Base-by-base conservation (phyloP, 1,140 invertebrate genomes). In the Cecropterus lyciades region DNA sequence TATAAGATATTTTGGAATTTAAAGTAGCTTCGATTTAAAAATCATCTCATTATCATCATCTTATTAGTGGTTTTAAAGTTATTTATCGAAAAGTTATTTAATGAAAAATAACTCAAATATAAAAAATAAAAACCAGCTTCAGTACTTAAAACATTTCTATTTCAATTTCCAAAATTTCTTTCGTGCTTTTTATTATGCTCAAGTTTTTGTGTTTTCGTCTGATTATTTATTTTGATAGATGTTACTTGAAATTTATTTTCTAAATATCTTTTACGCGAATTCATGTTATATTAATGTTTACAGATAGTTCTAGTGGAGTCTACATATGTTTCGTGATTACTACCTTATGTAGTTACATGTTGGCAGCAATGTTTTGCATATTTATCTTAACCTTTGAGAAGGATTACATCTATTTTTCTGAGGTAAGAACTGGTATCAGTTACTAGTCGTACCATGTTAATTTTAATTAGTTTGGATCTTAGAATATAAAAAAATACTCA, bases 361-460 rank as follows among this genome's bases (percentile, higher is more conserved):
- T 87, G 65, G 79, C 85, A 57, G 82, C 80, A 46, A 84, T 89
- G 70, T 91, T 89, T 75, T 87, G 82, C 69, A 72, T 87, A 62
- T 89, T 84, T 75, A 82, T 91, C 77, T 62, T 91, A 20, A 77
- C 84, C 33, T 91, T 87, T 80, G 85, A 91, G 64, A 91, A 82
- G 65, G 88, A 91, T 51, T 87, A 88, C 63, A 67, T 77, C 69
- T 89, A 87, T 82, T 89, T 91, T 83, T 77, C 86, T 20, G 84
- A 87, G 79, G 88, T 91, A 69, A 77, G 14, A 10, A 33, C 8
- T 24, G 1, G 1, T 24, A 3, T 24, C 1, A 24, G 20, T 24
- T 24, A 3, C 20, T 24, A 24, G 5, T 24, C 20, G 20, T 24
- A 24, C 20, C 20, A 24, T 24, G 20, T 24, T 24, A 24, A 5